Evolutionary conservation across 2,888 invertebrate genomes (phyloP), one percentile per base, ranked within the genome.

Genomic region (Epistrophella euchroma): DNA sequence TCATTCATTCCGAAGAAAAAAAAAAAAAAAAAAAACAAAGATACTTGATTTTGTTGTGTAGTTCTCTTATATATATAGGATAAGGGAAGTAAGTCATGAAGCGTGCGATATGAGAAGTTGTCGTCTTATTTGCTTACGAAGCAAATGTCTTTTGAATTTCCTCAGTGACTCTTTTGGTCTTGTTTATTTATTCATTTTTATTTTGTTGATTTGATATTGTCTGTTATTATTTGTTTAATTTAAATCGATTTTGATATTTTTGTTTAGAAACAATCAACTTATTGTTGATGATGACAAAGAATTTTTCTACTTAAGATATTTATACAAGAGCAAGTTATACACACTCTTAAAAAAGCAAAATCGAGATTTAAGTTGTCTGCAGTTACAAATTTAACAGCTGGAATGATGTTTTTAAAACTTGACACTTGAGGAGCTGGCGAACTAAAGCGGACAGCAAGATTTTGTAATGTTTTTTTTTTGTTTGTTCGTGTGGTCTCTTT

Each of bases 241-340:
- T 52, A 72, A 84, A 84, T 75, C 45, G 80, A 80, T 71, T 74
- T 79, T 66, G 35, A 66, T 64, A 71, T 79, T 71, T 84, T 74
- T 50, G 43, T 79, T 25, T 43, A 75, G 52, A 74, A 74, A 84
- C 71, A 79, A 75, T 75, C 66, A 52, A 45, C 52, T 64, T 66
- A 32, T 56, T 73, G 47, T 62, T 73, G 40, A 32, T 58, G 55
- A 40, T 43, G 43, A 62, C 40, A 43, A 60, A 62, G 10, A 43
- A 37, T 17, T 17, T 35, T 35, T 5, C n/a, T n/a, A n/a, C 7
- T 43, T n/a, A n/a, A 2, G 43, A 43, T n/a, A n/a, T 40, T 28
- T 28, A 28, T 28, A 28, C 4, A 28, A 28, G 28, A 28, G 28
- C 28, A 28, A 28, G 28, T 28, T 28, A 28, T 28, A 28, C 28